A percentile compares a stretch with the other conserved stretches of the same genome.
Conservation (phyloP, 2,888 invertebrate genomes). For the Caprella mutica region DNA sequence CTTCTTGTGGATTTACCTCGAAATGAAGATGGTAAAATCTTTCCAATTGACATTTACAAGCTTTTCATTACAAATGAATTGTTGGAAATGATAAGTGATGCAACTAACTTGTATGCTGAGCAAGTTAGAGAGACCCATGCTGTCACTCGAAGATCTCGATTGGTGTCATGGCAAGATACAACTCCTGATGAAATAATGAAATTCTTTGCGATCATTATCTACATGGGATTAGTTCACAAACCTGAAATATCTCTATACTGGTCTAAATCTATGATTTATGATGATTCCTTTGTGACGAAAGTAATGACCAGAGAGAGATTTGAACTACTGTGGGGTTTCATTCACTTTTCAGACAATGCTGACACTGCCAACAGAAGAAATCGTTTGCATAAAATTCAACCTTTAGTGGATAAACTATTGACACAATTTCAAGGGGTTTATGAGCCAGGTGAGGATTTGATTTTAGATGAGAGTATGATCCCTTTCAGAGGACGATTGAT, state of each 20-base stretch:
- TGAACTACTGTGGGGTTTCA: constrained; percentile 3
- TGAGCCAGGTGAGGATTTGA: constrained; percentile 11
- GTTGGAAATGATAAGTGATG: constrained; percentile 8
- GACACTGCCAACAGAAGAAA: background rate
- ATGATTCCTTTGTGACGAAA: constrained; percentile 17
- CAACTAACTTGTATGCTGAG: constrained; percentile 16
- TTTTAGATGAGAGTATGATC: constrained; percentile 13
- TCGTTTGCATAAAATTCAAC: constrained; percentile 6
- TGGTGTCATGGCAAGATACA: constrained; percentile 12
- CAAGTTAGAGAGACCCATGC: constrained; percentile 1
- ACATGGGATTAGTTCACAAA: constrained; percentile 16
- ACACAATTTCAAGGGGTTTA: constrained; percentile 9
- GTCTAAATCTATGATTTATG: constrained; percentile 17
- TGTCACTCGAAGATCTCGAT: constrained; percentile 14
- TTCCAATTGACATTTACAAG: constrained; percentile 13
- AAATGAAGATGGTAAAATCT: background rate
- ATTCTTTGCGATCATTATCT: constrained; percentile 12
- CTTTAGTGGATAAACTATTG: background rate
- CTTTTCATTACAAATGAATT: constrained; percentile 14
- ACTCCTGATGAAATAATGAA: constrained; percentile 6
- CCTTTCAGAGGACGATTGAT: constrained; percentile 14
- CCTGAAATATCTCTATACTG: constrained; percentile 14
- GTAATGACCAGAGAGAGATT: constrained; percentile 13
- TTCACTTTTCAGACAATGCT: constrained; percentile 14
- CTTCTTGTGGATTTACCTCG: too few species aligned